Conservation (phyloP, 2,888 invertebrate species). For the Ryuthela nishihirai region DNA sequence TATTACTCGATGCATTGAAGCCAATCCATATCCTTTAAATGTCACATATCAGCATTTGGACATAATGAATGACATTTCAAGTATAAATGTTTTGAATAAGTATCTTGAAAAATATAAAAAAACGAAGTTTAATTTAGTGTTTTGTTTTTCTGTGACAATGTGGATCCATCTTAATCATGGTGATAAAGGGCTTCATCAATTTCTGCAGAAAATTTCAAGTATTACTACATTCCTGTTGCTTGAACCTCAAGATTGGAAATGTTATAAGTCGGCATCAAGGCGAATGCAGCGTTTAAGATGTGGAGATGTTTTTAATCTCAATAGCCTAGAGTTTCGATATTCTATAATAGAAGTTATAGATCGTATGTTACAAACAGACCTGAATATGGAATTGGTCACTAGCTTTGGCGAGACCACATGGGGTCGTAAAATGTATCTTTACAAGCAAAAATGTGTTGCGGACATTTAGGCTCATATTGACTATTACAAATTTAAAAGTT, state of each 20-base stretch:
- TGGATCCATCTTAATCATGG: conserved; percentile 86
- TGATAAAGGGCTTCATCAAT: conserved; percentile 64
- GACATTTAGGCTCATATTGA: no score
- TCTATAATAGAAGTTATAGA: no score
- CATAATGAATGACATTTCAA: conserved; percentile 54
- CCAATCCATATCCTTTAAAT: conserved; percentile 51
- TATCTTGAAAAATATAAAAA: conserved; percentile 8
- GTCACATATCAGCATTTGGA: conserved; percentile 61
- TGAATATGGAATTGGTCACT: conserved; percentile 7
- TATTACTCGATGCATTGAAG: conserved; percentile 63
- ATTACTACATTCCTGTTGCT: conserved; percentile 62
- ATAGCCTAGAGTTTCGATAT: no score
- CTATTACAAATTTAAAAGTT: no score
- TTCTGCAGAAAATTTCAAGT: conserved; percentile 59
- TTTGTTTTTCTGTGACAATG: conserved; percentile 82
- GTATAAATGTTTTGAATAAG: neutral
- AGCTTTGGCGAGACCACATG: conserved; percentile 28
- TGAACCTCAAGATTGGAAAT: conserved; percentile 83
- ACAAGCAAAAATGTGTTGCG: no score
- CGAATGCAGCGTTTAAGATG: conserved; percentile 63
- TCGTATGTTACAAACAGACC: conserved; percentile 9
- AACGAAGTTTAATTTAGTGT: conserved; percentile 51
- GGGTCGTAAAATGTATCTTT: conserved; percentile 27
- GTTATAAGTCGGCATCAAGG: conserved; percentile 70
- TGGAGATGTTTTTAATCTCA: conserved; percentile 61